Conservation (phyloP, 2,113 vertebrate species). For the Okapia johnstoni region DNA sequence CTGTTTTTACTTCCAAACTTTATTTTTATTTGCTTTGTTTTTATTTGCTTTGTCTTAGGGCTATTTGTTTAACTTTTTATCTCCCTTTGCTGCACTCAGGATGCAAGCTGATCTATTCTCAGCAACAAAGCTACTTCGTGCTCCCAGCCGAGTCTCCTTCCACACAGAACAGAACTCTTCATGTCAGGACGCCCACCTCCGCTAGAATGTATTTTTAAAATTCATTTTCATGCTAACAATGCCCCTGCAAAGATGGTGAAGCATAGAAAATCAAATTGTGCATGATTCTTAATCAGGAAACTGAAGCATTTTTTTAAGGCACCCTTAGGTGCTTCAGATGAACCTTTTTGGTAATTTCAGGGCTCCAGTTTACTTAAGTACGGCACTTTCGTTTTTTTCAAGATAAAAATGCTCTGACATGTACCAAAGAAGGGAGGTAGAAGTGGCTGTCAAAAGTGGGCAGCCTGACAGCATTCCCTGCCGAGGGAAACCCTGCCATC, state of each 20-base stretch:
- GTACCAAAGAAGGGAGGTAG: background rate
- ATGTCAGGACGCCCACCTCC: constrained; percentile 33
- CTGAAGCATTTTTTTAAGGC: constrained; percentile 19
- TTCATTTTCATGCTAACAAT: constrained; percentile 60
- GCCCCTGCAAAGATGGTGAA: constrained; percentile 44
- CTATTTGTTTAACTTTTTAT: background rate
- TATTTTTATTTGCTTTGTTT: background rate
- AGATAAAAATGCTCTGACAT: constrained; percentile 52
- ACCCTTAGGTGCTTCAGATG: constrained; percentile 4
- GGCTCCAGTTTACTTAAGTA: constrained; percentile 21
- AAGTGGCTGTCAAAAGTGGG: constrained; percentile 28
- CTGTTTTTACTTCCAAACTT: background rate
- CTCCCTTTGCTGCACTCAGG: background rate
- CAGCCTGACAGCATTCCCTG: constrained; percentile 33
- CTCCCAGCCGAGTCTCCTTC: background rate
- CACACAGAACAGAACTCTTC: background rate
- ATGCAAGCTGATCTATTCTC: background rate
- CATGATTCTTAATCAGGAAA: constrained; percentile 41
- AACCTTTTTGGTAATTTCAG: constrained; percentile 55
- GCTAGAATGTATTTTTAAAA: constrained; percentile 29
- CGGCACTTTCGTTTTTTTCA: background rate
- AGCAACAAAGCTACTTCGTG: background rate
- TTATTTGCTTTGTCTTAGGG: background rate
- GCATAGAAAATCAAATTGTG: constrained; percentile 31
- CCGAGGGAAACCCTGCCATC: constrained; percentile 46